A percentile compares a stretch with the other conserved stretches of the same genome.
These are phyloP conservation scores for Pelobates cultripes DNA, from an alignment of 2,797 vertebrate genomes.

Conservation along the genomic window DNA sequence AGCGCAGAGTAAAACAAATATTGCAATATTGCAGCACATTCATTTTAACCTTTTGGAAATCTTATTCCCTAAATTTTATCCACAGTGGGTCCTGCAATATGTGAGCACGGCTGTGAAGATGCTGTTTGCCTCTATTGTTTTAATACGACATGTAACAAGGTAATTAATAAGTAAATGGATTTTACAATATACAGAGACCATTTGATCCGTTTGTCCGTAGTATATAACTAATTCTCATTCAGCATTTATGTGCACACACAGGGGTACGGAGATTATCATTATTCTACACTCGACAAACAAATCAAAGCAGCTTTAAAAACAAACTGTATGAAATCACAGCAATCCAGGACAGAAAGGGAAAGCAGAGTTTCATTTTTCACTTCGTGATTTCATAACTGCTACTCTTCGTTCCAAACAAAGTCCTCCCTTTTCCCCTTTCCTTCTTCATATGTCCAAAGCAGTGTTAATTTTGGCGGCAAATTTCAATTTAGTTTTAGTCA, in stretches of 20 bases:
- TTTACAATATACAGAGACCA: not conserved
- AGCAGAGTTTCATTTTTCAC: too few species aligned
- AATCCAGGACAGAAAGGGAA: too few species aligned
- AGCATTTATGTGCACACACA: not conserved
- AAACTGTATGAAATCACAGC: too few species aligned
- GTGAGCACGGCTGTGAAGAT: not conserved
- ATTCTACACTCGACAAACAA: too few species aligned
- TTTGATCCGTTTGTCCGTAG: not conserved
- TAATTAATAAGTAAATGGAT: not conserved
- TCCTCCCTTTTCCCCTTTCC: too few species aligned
- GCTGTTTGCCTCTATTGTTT: not conserved
- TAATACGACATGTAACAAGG: not conserved
- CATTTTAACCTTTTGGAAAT: slow-evolving; percentile 4
- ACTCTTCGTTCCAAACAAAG: too few species aligned
- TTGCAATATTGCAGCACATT: not conserved
- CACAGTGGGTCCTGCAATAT: not conserved
- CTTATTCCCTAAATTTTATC: not conserved
- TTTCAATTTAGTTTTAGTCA: too few species aligned
- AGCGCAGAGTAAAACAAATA: not conserved
- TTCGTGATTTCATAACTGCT: too few species aligned
- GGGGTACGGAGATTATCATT: too few species aligned
- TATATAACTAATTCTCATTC: not conserved
- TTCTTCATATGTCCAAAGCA: too few species aligned
- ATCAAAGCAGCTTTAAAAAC: too few species aligned
- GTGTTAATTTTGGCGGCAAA: too few species aligned